Evolutionary conservation across 2,888 invertebrate species (phyloP).

Genomic region (Saturnia pavonia): DNA sequence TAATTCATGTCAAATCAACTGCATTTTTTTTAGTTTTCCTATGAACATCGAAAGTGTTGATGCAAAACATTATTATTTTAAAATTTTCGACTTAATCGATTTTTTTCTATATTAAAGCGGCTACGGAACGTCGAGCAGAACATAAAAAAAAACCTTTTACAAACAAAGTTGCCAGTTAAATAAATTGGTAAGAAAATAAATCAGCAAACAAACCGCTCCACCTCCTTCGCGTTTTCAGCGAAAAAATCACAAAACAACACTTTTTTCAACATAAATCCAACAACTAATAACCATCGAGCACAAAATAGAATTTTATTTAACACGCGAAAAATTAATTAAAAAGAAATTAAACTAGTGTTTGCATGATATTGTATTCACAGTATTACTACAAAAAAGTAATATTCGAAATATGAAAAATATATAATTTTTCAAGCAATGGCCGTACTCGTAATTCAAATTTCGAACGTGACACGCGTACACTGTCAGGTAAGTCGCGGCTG

Average conservation of each 20-base stretch:
- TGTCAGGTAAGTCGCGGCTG: conserved; percentile 51
- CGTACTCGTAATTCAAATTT: conserved; percentile 21
- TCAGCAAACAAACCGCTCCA: conserved; percentile 41
- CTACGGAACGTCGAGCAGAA: background rate
- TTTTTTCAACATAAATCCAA: conserved; percentile 47
- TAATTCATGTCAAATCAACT: no score
- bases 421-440: conserved; percentile 22
- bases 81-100: background rate
- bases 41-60: no score
- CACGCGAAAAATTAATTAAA: conserved; percentile 8
- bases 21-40: no score
- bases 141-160: background rate
- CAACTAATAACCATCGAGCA: conserved; percentile 15
- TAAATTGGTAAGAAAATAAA: background rate
- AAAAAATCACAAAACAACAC: conserved; percentile 58
- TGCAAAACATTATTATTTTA: no score
- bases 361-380: background rate
- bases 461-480: conserved; percentile 38
- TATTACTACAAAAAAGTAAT: background rate
- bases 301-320: conserved; percentile 3
- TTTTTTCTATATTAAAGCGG: background rate
- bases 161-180: background rate
- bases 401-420: background rate
- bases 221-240: conserved; percentile 33
- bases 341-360: background rate